Evolutionary conservation across 1,140 invertebrate genomes (phyloP).

Genomic region (Ctenoplectra terminalis): DNA sequence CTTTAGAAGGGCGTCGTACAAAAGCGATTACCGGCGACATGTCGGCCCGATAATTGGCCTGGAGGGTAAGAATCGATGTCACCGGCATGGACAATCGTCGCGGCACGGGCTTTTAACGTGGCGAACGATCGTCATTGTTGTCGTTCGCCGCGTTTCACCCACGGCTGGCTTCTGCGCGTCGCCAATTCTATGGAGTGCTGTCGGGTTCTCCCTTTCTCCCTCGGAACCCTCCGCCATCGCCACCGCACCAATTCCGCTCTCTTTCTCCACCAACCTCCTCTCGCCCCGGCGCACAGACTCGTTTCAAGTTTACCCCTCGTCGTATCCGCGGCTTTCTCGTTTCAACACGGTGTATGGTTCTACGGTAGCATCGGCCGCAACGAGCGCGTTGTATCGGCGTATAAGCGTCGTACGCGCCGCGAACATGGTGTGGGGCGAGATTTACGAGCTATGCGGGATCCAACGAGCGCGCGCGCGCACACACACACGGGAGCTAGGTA

Average conservation of each 20-base stretch:
- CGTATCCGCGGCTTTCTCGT: slow-evolving; percentile 41
- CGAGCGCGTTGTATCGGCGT: slow-evolving; percentile 69
- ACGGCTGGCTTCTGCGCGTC: slow-evolving; percentile 8
- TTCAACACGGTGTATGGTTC: slow-evolving; percentile 52
- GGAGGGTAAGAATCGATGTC: slow-evolving; percentile 50
- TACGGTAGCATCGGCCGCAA: slow-evolving; percentile 58
- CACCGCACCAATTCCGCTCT: neutral
- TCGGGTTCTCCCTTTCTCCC: neutral
- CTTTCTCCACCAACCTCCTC: neutral
- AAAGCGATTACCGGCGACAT: slow-evolving; percentile 27
- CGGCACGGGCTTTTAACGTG: slow-evolving; percentile 40
- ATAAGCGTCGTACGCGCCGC: slow-evolving; percentile 60
- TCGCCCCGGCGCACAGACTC: neutral
- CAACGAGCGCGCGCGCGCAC: slow-evolving; percentile 44
- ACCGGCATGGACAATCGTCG: slow-evolving; percentile 37
- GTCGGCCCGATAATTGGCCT: slow-evolving; percentile 37
- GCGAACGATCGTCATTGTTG: slow-evolving; percentile 54
- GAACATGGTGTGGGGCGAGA: slow-evolving; percentile 57
- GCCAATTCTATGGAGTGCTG: slow-evolving; percentile 36
- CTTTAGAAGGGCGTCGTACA: slow-evolving; percentile 9
- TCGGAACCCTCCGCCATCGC: neutral
- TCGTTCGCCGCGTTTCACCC: slow-evolving; percentile 45
- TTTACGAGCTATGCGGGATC: slow-evolving; percentile 73
- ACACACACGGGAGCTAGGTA: slow-evolving; percentile 37
- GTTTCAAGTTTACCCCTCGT: slow-evolving; percentile 29